Percentiles rank a stretch among this genome's conserved stretches.
These are phyloP conservation scores for Drosophila insularis DNA, from an alignment of 1,140 invertebrate species.

Conservation along the genomic window DNA sequence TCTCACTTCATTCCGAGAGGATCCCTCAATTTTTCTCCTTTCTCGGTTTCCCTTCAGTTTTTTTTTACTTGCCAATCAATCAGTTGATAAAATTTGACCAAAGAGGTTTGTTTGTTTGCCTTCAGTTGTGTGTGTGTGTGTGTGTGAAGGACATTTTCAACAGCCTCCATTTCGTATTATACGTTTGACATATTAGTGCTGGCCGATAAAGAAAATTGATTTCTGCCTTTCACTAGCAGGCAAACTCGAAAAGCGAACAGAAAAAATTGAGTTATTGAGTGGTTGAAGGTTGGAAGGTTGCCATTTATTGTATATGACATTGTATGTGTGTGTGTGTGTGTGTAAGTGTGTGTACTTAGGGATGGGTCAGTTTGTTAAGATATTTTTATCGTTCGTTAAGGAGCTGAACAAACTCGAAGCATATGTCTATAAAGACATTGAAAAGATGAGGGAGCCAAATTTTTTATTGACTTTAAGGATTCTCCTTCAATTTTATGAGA, in stretches of 20 bases:
- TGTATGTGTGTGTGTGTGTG: background rate
- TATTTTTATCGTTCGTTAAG: slow-evolving; percentile 14
- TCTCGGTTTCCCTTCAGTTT: background rate
- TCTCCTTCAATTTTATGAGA: background rate
- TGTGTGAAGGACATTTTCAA: slow-evolving; percentile 35
- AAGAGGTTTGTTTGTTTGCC: slow-evolving; percentile 52
- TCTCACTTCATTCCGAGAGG: slow-evolving; percentile 28
- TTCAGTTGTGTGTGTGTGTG: slow-evolving; percentile 34
- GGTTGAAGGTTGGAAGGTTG: slow-evolving; percentile 48
- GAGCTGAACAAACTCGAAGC: background rate
- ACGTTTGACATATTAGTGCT: slow-evolving; percentile 78
- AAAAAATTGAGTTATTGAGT: slow-evolving; percentile 68
- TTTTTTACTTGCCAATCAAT: slow-evolving; percentile 38
- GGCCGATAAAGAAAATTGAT: slow-evolving; percentile 77
- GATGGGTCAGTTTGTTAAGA: slow-evolving; percentile 18
- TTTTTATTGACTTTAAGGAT: slow-evolving; percentile 1
- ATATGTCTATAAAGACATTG: slow-evolving; percentile 4
- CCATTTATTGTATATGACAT: background rate
- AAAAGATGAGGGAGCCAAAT: background rate
- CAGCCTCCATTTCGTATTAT: slow-evolving; percentile 50
- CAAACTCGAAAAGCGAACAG: slow-evolving; percentile 35
- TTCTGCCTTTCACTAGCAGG: slow-evolving; percentile 66
- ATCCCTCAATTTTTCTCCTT: slow-evolving; percentile 1
- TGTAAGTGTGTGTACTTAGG: background rate
- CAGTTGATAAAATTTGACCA: slow-evolving; percentile 42